phyloP scores from a whole-genome alignment of 2,797 vertebrate genomes.

The Gadopsis marmoratus region DNA sequence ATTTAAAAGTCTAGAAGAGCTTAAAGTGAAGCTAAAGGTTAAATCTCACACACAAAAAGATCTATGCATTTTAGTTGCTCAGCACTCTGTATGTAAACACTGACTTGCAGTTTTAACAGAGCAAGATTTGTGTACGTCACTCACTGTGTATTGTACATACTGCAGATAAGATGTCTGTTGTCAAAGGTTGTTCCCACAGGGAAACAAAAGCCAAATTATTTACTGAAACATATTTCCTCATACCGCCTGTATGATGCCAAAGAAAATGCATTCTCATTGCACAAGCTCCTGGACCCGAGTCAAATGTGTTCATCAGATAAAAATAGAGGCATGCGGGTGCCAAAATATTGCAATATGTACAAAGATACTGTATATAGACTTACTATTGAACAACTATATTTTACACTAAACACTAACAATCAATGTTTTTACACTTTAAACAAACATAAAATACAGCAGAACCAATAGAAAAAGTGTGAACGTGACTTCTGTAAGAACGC shows the following conservation, averaged over 20 bases:
- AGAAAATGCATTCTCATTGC: neutral
- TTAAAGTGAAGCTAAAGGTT: neutral
- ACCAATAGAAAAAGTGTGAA: neutral
- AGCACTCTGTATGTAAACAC: neutral
- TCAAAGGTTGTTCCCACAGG: neutral
- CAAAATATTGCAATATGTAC: neutral
- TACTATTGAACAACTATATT: neutral
- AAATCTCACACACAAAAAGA: neutral
- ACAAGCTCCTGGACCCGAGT: neutral
- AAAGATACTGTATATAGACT: neutral
- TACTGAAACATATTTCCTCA: conserved; percentile 39
- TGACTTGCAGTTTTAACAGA: conserved; percentile 13
- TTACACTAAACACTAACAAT: neutral
- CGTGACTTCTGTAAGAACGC: neutral
- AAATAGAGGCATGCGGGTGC: neutral
- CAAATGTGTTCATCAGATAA: neutral
- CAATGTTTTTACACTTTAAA: neutral
- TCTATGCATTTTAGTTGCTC: neutral
- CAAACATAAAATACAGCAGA: neutral
- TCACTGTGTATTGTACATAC: neutral
- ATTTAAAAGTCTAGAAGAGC: neutral
- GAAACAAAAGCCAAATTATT: conserved; percentile 19
- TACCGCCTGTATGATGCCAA: neutral
- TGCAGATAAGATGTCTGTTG: conserved; percentile 2
- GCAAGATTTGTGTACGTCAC: neutral